Evolutionary conservation across 2,113 vertebrate species (phyloP).

Genomic region (Rhadina sibilatrix): DNA sequence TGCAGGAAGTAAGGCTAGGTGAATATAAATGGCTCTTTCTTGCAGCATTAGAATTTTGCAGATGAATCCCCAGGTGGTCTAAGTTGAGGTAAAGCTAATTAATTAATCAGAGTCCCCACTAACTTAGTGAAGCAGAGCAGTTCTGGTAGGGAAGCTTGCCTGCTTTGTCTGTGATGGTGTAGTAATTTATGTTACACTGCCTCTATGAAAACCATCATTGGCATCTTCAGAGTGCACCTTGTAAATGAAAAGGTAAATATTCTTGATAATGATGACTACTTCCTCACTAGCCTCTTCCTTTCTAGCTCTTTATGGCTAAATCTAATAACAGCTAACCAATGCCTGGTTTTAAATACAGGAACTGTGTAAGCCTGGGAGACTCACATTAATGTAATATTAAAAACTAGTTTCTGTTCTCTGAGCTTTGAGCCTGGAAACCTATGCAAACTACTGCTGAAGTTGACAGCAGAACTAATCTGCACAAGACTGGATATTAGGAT

Average conservation of each 20-base stretch:
- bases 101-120: neutral
- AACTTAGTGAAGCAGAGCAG: neutral
- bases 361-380: neutral
- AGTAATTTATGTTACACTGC: neutral
- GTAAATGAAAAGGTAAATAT: neutral
- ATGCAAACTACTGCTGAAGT: neutral
- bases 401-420: neutral
- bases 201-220: neutral
- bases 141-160: neutral
- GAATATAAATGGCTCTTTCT: neutral
- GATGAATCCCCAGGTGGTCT: neutral
- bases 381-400: neutral
- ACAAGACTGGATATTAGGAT: neutral
- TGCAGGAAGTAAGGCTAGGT: neutral
- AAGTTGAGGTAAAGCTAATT: neutral
- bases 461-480: neutral
- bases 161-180: neutral
- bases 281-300: neutral
- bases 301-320: neutral
- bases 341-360: neutral
- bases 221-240: neutral
- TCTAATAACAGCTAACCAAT: neutral
- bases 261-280: neutral
- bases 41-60: neutral
- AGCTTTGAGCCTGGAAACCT: neutral